These are phyloP conservation scores for Spinus olivaceus DNA, from an alignment of 2,797 vertebrate species.

Conservation along the genomic window DNA sequence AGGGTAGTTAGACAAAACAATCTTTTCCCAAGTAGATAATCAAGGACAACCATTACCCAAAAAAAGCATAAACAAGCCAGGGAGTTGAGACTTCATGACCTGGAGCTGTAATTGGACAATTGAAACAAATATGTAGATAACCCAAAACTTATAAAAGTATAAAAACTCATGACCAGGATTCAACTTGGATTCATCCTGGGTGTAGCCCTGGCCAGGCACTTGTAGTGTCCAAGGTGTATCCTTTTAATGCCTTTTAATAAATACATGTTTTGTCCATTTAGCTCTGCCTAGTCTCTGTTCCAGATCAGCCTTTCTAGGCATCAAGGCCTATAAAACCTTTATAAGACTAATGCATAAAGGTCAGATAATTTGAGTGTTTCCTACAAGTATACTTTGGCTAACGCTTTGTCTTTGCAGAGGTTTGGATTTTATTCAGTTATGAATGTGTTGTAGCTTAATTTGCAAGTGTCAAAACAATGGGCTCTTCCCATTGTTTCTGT, in stretches of 20 bases:
- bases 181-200: not conserved
- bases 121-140: not conserved
- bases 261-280: not conserved
- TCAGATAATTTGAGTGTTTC: not conserved
- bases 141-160: not conserved
- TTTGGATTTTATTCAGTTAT: not conserved
- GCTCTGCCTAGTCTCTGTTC: not conserved
- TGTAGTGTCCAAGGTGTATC: not conserved
- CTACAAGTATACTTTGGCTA: not conserved
- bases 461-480: not conserved
- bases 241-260: not conserved
- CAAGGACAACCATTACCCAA: not conserved
- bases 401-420: not conserved
- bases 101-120: not conserved
- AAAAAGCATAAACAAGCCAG: not conserved
- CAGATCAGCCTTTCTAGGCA: not conserved
- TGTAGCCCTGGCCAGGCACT: not conserved
- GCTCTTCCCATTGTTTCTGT: not conserved
- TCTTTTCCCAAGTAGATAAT: not conserved
- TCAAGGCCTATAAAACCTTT: not conserved
- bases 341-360: not conserved
- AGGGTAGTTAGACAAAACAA: not conserved
- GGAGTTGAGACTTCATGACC: not conserved
- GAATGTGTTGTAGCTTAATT: not conserved
- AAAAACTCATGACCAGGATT: not conserved